Evolutionary conservation across 2,888 invertebrate genomes (phyloP), one percentile per base, ranked within the genome.

Genomic region (Eupithecia subfuscata): DNA sequence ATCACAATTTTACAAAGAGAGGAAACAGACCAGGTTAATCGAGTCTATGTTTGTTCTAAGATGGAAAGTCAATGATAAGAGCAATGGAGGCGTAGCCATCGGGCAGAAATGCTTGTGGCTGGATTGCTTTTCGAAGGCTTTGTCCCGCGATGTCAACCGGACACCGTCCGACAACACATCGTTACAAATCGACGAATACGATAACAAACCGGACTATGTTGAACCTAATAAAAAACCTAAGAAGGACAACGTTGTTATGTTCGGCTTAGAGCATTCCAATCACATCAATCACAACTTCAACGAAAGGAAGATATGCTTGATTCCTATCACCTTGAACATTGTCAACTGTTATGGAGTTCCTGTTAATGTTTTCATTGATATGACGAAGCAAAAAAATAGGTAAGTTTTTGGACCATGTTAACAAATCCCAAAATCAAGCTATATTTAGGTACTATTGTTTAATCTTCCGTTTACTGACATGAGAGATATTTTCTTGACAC

Each of bases 91-190:
- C 75, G 90, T 94, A 9, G 96, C 96, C 14, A 89, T 96, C 70
- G 97, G 97, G 0, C 97, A 97, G 83, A 97, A 96, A 84, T 96
- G 96, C 83, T 88, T 97, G 25, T 96, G 96, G 84, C 86, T 97
- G 75, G 95, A 96, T 76, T 95, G 95, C 82, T 94, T 97, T 76
- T 95, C 95, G 80, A 94, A 95, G 85, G 89, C 93, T 30, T 90
- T 95, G 77, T 95, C 95, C 69, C 95, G 95, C 71, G 94, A 93
- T 60, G 79, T 86, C 3, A 69, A 83, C 2, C 77, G 76, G 6
- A 37, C 75, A 30, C 76, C 73, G 6, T 86, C 89, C 40, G 93
- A 95, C 2, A 84, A 91, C 18, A 80, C 85, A n/a, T 87, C 91
- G 69, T 83, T 95, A 34, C 93, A 91, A 48, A 89, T 95, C 9